Conservation (phyloP, 2,113 vertebrate genomes). For the Nothobranchius furzeri region DNA sequence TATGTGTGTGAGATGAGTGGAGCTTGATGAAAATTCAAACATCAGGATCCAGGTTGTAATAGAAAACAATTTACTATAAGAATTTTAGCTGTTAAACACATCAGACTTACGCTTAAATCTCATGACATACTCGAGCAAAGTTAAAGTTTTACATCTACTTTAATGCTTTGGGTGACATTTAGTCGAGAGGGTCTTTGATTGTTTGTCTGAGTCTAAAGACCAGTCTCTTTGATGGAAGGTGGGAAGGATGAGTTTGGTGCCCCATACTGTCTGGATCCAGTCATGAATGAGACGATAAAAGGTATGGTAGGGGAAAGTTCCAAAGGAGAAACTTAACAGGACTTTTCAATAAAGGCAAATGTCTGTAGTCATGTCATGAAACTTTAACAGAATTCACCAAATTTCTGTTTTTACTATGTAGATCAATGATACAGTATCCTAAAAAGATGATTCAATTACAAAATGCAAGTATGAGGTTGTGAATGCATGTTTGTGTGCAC, state of each 20-base stretch:
- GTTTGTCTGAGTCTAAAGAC: slow-evolving; percentile 32
- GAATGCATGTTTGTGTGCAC: slow-evolving; percentile 14
- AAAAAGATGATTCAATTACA: too few relatives aligned
- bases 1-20: background rate
- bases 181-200: slow-evolving; percentile 37
- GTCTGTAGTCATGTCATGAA: slow-evolving; percentile 27
- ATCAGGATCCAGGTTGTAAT: too few relatives aligned
- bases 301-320: slow-evolving; percentile 55
- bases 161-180: slow-evolving; percentile 6
- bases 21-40: background rate
- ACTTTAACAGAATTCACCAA: too few relatives aligned
- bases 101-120: too few relatives aligned
- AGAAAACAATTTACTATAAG: too few relatives aligned
- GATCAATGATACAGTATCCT: too few relatives aligned
- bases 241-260: slow-evolving; percentile 39
- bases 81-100: too few relatives aligned
- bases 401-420: too few relatives aligned
- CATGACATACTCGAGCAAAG: too few relatives aligned
- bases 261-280: slow-evolving; percentile 50
- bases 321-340: slow-evolving; percentile 59
- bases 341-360: slow-evolving; percentile 54
- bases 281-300: slow-evolving; percentile 33
- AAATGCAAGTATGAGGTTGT: background rate
- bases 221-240: slow-evolving; percentile 33
- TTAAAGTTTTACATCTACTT: too few relatives aligned